Evolutionary conservation across 2,888 invertebrate genomes (phyloP).

Genomic region (Cynaeus angustus): DNA sequence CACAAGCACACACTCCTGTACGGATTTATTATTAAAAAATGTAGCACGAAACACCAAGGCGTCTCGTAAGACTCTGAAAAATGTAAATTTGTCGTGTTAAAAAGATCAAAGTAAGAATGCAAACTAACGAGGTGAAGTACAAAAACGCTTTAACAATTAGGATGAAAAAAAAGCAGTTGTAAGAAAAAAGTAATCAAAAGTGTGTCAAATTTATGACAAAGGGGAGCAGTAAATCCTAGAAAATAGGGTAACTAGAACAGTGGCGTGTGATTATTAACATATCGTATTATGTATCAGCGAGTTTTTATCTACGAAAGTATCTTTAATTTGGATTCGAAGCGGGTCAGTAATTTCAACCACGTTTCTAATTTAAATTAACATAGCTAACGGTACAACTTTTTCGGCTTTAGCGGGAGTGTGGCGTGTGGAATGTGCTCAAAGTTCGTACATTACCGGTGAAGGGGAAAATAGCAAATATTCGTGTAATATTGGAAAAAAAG

Average conservation of each 20-base stretch:
- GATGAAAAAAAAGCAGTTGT: not conserved
- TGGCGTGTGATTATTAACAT: constrained; percentile 37
- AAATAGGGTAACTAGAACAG: constrained; percentile 29
- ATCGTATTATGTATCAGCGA: constrained; percentile 30
- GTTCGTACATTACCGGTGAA: too few relatives aligned
- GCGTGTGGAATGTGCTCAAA: not conserved
- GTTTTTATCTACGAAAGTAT: constrained; percentile 37
- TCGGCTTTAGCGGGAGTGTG: not conserved
- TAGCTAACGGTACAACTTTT: constrained; percentile 7
- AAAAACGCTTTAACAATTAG: not conserved
- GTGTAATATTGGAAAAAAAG: too few relatives aligned
- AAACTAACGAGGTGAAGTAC: not conserved
- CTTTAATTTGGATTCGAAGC: constrained; percentile 37
- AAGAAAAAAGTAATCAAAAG: not conserved
- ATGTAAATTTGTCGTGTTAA: not conserved
- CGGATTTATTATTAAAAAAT: not conserved
- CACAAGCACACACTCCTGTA: not conserved
- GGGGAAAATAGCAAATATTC: too few relatives aligned
- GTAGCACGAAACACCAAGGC: too few relatives aligned
- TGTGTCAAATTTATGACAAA: not conserved
- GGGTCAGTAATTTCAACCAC: constrained; percentile 30
- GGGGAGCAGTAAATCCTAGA: constrained; percentile 10
- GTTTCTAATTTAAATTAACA: constrained; percentile 33
- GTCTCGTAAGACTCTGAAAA: not conserved
- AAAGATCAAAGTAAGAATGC: constrained; percentile 4